Evolutionary conservation across 2,797 vertebrate species (phyloP).

Genomic region (Phaenicophaeus curvirostris): DNA sequence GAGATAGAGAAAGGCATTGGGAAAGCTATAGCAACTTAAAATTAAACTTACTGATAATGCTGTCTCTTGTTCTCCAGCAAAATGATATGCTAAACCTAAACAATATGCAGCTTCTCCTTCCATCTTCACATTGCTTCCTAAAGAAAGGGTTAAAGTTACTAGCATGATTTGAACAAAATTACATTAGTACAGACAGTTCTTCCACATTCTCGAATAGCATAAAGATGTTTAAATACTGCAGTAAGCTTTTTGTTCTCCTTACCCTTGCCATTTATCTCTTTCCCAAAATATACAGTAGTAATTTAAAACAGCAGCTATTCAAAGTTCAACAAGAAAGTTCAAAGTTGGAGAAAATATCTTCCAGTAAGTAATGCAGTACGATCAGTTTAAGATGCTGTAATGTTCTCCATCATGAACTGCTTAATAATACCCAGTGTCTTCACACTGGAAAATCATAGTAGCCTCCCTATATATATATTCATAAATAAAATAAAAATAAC

Average conservation of each 20-base stretch:
- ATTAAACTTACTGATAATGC: conserved; percentile 76
- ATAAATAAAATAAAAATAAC: background rate
- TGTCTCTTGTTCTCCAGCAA: conserved; percentile 69
- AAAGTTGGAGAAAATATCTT: background rate
- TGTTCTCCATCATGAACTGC: background rate
- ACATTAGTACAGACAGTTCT: background rate
- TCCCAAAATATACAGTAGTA: background rate
- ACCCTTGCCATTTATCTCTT: background rate
- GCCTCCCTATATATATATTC: accelerated
- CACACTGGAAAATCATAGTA: background rate
- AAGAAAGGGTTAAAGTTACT: conserved; percentile 18
- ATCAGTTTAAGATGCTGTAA: background rate
- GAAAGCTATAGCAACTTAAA: conserved; percentile 10
- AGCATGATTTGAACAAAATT: background rate
- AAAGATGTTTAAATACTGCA: background rate
- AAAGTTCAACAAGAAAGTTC: background rate
- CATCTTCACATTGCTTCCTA: conserved; percentile 79
- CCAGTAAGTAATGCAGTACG: background rate
- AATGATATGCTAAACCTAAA: conserved; percentile 75
- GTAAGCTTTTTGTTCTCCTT: background rate
- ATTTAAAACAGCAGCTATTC: background rate
- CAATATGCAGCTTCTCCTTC: conserved; percentile 79
- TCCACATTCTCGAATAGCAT: background rate
- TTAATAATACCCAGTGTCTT: background rate
- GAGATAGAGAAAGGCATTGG: background rate